Evolutionary conservation across 2,888 invertebrate species (phyloP).

Genomic region (Automeris io): DNA sequence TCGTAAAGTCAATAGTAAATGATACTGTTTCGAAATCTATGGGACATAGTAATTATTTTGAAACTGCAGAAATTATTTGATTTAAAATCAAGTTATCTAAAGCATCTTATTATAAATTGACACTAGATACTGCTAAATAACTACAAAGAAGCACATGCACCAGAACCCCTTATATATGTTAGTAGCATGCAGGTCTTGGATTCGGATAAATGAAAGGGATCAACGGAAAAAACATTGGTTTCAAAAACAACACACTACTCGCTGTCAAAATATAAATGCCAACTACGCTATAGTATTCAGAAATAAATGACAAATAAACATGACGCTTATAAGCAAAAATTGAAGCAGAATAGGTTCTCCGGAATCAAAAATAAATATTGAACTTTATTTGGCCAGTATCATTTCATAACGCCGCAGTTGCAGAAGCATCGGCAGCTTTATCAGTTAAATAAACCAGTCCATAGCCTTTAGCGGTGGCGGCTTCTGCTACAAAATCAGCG

Average conservation of each 20-base stretch:
- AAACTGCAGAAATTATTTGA: slow-evolving; percentile 45
- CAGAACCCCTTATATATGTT: slow-evolving; percentile 52
- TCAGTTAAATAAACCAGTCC: slow-evolving; percentile 10
- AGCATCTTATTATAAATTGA: slow-evolving; percentile 55
- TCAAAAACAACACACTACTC: slow-evolving; percentile 68
- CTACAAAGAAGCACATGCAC: slow-evolving; percentile 70
- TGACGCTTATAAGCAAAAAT: slow-evolving; percentile 74
- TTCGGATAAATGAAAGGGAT: slow-evolving; percentile 52
- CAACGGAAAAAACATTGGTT: slow-evolving; percentile 75
- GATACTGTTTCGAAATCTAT: background rate
- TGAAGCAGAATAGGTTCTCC: slow-evolving; percentile 77
- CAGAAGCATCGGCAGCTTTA: slow-evolving; percentile 49
- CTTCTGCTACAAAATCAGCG: slow-evolving; percentile 12
- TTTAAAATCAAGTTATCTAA: slow-evolving; percentile 52
- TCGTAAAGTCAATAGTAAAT: too few species aligned
- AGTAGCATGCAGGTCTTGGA: slow-evolving; percentile 59
- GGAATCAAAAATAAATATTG: slow-evolving; percentile 68
- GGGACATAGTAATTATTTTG: slow-evolving; percentile 7
- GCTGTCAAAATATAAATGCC: slow-evolving; percentile 61
- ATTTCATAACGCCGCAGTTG: slow-evolving; percentile 57
- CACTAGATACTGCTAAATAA: slow-evolving; percentile 55
- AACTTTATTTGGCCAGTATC: slow-evolving; percentile 75
- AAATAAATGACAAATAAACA: slow-evolving; percentile 66
- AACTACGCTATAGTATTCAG: slow-evolving; percentile 59
- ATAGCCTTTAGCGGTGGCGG: slow-evolving; percentile 3